Conservation (phyloP, 2,888 invertebrate genomes). For the Mesodorylaimus sp. region DNA sequence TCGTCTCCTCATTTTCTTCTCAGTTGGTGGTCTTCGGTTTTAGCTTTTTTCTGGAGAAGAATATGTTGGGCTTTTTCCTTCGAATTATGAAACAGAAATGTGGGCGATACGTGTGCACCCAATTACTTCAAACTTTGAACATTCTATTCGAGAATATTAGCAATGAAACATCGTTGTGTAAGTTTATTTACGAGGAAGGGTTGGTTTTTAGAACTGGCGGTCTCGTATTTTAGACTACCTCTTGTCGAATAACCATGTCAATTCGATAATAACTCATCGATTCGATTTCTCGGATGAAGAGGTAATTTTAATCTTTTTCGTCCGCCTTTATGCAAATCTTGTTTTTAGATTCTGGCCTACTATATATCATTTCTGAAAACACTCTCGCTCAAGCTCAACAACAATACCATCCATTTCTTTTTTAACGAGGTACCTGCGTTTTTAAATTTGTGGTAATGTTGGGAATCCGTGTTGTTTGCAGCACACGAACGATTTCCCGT, state of each 20-base stretch:
- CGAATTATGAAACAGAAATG: slow-evolving; percentile 92
- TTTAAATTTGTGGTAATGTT: slow-evolving; percentile 54
- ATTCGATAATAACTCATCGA: slow-evolving; percentile 96
- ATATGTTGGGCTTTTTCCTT: slow-evolving; percentile 93
- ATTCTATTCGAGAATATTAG: slow-evolving; percentile 97
- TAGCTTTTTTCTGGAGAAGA: slow-evolving; percentile 96
- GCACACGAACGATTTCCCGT: slow-evolving; percentile 95
- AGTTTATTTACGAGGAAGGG: slow-evolving; percentile 36
- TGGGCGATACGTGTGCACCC: slow-evolving; percentile 91
- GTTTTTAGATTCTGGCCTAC: slow-evolving; percentile 69
- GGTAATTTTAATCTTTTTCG: slow-evolving; percentile 32
- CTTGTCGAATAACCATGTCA: slow-evolving; percentile 96
- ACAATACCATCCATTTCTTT: slow-evolving; percentile 97
- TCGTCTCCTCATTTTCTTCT: no score
- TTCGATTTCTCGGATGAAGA: slow-evolving; percentile 99
- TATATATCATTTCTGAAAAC: slow-evolving; percentile 98
- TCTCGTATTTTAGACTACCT: slow-evolving; percentile 56
- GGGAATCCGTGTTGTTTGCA: slow-evolving; percentile 76
- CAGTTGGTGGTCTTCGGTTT: slow-evolving; percentile 29
- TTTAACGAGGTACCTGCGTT: slow-evolving; percentile 61
- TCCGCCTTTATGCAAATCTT: neutral
- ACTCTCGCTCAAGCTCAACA: slow-evolving; percentile 83
- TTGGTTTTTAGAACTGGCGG: slow-evolving; percentile 3
- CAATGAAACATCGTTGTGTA: slow-evolving; percentile 95
- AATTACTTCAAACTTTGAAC: slow-evolving; percentile 87